Conservation (phyloP, 1,140 invertebrate species). For the Pinna nobilis region DNA sequence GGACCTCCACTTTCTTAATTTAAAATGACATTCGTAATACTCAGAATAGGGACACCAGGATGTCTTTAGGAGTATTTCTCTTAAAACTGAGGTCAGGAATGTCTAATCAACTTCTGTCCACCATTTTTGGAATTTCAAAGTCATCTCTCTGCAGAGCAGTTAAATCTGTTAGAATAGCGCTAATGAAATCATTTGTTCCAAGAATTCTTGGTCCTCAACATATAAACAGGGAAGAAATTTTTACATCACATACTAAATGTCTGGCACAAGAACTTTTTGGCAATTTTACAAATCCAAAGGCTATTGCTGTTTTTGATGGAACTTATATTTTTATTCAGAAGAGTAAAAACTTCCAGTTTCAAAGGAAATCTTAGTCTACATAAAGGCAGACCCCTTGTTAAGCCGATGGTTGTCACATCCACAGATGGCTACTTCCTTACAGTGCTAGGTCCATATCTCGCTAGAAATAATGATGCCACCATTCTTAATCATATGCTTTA, state of each 20-base stretch:
- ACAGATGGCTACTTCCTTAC: conserved; percentile 25
- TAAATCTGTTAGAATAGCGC: neutral
- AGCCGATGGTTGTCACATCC: conserved; percentile 27
- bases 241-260: conserved; percentile 5
- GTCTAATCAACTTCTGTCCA: conserved; percentile 1
- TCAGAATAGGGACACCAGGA: neutral
- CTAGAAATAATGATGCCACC: conserved; percentile 13
- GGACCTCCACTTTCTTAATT: neutral
- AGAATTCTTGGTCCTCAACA: neutral
- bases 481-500: conserved; percentile 33
- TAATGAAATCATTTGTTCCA: conserved; percentile 11
- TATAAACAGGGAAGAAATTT: conserved; percentile 8
- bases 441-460: conserved; percentile 32
- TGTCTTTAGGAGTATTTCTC: conserved; percentile 2
- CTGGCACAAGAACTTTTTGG: conserved; percentile 6
- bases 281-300: neutral
- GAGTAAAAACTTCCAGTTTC: conserved; percentile 23
- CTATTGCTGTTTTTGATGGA: conserved; percentile 18
- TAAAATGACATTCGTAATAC: conserved; percentile 1
- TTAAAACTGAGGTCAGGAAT: neutral
- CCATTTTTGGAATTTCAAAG: conserved; percentile 2
- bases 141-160: neutral
- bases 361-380: conserved; percentile 19
- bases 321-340: conserved; percentile 29
- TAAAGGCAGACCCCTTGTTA: conserved; percentile 32